Base-by-base conservation (phyloP, 1,140 invertebrate species). In the Globodera rostochiensis region DNA sequence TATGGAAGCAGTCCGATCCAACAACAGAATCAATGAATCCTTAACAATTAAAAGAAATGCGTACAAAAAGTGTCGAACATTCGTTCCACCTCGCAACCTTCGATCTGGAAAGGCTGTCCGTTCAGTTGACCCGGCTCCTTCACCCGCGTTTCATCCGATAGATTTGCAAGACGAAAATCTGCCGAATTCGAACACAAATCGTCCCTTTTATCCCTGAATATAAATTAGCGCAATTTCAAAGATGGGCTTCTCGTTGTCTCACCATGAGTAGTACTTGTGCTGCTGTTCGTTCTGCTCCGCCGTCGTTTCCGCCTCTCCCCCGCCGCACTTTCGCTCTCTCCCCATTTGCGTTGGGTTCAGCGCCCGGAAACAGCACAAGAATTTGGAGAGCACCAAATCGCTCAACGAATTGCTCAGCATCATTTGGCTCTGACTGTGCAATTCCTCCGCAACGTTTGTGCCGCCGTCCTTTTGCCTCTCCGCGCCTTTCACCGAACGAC, bases 21-120 rank as follows among this genome's bases (percentile, higher is more conserved):
- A 49, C 4, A 86, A 8, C 46, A 85, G n/a, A 49, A 86, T 50
- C 53, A 83, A 70, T 19, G 67, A 87, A 73, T 87, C 67, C 85
- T 86, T 64, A 6, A 36, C 47, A 79, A 75, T 57, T 49, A 7
- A 6, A 21, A 3, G 19, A 45, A 46, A 79, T 19, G 6, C 3
- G 19, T 36, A 36, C 36, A 36, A 36, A 36, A 36, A 36, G 36
- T 36, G 36, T n/a, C 36, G 3, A 47, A 80, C 46, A 11, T 5
- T 53, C 47, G 7, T 7, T 47, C 49, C 78, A 85, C 84, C 25
- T 50, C 19, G 64, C 85, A 86, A 66, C 80, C 76, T 19, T 86
- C 83, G 50, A 86, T 87, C 11, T 74, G 36, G 74, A 87, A 87
- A 67, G 84, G 80, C 64, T 86, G 84, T 47, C 84, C 83, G 6